Conservation (phyloP, 2,797 vertebrate genomes). For the Simalia tracyae region DNA sequence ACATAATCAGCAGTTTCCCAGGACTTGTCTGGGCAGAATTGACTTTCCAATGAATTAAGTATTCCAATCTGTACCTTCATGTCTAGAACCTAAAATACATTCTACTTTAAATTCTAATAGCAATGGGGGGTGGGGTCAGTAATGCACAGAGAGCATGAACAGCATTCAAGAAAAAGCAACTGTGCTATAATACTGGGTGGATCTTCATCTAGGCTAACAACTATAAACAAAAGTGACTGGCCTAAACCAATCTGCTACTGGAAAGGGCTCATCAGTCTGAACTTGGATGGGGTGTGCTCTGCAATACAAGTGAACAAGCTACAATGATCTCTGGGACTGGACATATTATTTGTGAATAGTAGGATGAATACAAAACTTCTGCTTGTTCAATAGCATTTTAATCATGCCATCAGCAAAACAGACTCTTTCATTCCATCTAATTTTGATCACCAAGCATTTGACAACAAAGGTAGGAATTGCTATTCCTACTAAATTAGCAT, state of each 20-base stretch:
- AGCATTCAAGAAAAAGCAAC: neutral
- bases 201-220: neutral
- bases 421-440: neutral
- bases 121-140: neutral
- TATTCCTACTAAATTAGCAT: neutral
- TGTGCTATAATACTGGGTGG: neutral
- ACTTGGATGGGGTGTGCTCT: neutral
- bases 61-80: neutral
- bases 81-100: neutral
- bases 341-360: neutral
- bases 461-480: neutral
- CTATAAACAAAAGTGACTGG: neutral
- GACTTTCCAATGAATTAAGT: neutral
- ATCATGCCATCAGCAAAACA: neutral
- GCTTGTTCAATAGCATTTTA: neutral
- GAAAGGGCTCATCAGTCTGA: neutral
- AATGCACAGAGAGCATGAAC: neutral
- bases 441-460: neutral
- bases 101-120: neutral
- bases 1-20: neutral
- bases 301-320: neutral
- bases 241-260: neutral
- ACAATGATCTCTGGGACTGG: neutral
- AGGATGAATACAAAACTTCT: neutral
- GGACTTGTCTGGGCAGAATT: neutral